These are phyloP conservation scores for Athalia rosae DNA, from an alignment of 2,888 invertebrate species.

Conservation along the genomic window DNA sequence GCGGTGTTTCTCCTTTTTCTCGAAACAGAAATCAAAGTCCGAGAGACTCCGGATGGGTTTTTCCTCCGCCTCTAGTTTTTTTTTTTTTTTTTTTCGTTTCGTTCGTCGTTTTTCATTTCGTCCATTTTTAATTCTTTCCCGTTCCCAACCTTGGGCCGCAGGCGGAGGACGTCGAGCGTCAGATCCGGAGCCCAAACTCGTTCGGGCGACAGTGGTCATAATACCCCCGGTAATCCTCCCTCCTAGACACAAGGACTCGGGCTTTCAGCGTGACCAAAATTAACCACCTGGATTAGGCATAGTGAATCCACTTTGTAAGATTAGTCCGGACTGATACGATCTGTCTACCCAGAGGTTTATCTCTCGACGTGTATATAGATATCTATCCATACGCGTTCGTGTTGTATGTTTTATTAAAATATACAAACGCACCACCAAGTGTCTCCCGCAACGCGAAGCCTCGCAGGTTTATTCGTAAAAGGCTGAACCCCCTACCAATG, in stretches of 20 bases:
- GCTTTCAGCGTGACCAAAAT: conserved; percentile 27
- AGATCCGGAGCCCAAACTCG: not conserved
- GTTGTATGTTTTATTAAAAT: not conserved
- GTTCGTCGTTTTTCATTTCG: not conserved
- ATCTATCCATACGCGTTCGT: not conserved
- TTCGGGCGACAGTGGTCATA: not conserved
- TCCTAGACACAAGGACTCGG: conserved; percentile 13
- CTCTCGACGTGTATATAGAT: not conserved
- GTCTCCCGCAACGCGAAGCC: not conserved
- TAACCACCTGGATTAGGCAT: conserved; percentile 10
- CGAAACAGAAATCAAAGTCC: too few relatives aligned
- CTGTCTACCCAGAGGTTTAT: conserved; percentile 1
- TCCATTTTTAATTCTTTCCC: not conserved
- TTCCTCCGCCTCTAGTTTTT: too few relatives aligned
- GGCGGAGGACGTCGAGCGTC: too few relatives aligned
- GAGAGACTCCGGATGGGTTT: too few relatives aligned
- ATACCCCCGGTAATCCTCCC: conserved; percentile 13
- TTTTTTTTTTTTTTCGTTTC: conserved; percentile 29
- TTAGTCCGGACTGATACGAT: conserved; percentile 4
- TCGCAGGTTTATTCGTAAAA: not conserved
- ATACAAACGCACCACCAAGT: too few relatives aligned
- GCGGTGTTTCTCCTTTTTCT: too few relatives aligned
- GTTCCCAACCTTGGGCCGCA: too few relatives aligned
- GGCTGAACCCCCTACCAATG: too few relatives aligned
- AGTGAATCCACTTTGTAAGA: conserved; percentile 34